Base-by-base conservation (phyloP, 2,888 invertebrate genomes). In the Drosophila lutescens region DNA sequence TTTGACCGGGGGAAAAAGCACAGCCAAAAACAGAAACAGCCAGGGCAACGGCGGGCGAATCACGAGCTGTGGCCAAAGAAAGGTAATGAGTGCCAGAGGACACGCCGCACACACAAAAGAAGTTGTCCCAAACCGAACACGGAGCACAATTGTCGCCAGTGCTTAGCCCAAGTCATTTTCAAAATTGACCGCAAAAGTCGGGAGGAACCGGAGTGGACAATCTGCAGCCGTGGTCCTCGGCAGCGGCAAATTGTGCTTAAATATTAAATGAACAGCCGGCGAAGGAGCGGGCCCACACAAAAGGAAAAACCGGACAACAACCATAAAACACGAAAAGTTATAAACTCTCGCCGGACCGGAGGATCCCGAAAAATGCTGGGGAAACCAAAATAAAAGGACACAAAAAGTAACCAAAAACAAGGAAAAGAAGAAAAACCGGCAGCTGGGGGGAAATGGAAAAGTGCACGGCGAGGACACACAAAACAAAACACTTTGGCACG, bases 81-180 rank as follows among this genome's bases (percentile, higher is more conserved):
- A 84, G 85, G 85, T 87, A 89, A 87, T 87, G 88, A 87, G 85
- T 87, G 88, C 87, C 89, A 89, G 73, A 89, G 86, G 86, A 89
- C 88, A 76, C 74, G 57, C 61, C 60, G 54, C 68, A 71, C 69
- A 70, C 73, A 79, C 77, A 80, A 72, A 72, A 77, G 68, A 73
- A 71, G 67, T 54, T 68, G 66, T 70, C 56, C 66, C 70, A 12
- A 51, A 63, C 69, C 12, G 49, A 72, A 75, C 63, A 74, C 58
- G 63, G 63, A 74, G 55, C 82, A 78, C 86, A 89, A 83, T 83
- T 88, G 86, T 88, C 89, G 76, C 76, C 89, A 79, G 85, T 79
- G 83, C 80, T 81, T 76, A 81, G 78, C 61, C 86, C 79, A 85
- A 83, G 89, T 85, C 86, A 87, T 87, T 90, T 79, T 77, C 69